Percentiles rank a stretch among this genome's conserved stretches.
Evolutionary conservation across 2,888 invertebrate genomes (phyloP).

Genomic region (Philopedon plagiatum): DNA sequence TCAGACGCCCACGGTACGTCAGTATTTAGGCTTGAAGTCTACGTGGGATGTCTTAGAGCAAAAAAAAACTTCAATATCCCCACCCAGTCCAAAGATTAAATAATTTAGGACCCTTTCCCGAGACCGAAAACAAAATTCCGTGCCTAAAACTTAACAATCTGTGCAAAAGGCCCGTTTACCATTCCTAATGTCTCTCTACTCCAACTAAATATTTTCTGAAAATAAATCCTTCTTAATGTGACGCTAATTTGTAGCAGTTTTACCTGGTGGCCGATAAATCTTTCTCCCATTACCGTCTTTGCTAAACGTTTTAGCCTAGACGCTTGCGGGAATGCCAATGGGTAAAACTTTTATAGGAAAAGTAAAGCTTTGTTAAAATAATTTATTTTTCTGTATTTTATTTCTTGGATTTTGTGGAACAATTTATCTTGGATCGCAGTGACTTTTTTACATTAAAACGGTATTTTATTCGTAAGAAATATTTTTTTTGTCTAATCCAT

Average conservation of each 20-base stretch:
- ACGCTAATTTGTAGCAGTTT: conserved; percentile 48
- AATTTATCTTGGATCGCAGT: background rate
- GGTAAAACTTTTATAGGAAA: background rate
- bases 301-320: conserved; percentile 34
- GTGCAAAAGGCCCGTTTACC: background rate
- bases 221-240: conserved; percentile 46
- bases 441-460: too few species aligned
- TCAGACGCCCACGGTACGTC: too few species aligned
- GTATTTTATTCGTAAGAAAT: too few species aligned
- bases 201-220: conserved; percentile 40
- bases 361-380: background rate
- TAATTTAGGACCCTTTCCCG: too few species aligned
- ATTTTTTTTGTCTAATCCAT: too few species aligned
- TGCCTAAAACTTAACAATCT: background rate
- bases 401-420: background rate
- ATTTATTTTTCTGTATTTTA: background rate
- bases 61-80: too few species aligned
- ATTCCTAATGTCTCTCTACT: conserved; percentile 19
- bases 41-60: too few species aligned
- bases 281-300: conserved; percentile 14
- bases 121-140: too few species aligned
- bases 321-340: conserved; percentile 24
- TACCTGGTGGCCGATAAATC: conserved; percentile 50
- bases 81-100: too few species aligned
- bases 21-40: too few species aligned